Evolutionary conservation across 2,797 vertebrate species (phyloP), one percentile per base, ranked within the genome.

Genomic region (Sebastes variabilis): DNA sequence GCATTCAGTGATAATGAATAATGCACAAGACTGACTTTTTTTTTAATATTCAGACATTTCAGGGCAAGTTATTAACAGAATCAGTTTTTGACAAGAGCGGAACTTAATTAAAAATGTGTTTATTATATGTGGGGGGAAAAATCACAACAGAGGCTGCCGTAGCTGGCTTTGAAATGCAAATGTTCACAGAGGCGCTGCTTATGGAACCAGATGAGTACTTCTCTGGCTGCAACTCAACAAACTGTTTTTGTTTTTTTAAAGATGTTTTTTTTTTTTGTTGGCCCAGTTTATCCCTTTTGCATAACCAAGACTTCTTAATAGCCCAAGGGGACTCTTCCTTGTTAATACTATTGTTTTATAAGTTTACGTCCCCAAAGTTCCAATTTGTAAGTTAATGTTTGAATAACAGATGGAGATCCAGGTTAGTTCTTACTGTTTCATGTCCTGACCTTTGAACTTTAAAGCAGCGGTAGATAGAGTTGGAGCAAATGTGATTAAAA

Each of bases 101-200:
- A 92, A 92, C 85, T 90, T 93, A 92, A 95, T 95, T 94, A 94
- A 93, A 92, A 90, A 88, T 88, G 80, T 92, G 91, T 92, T 95
- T 93, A 88, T 93, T 93, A 89, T 93, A 90, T 90, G 82, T 77
- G 49, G 70, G 58, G 66, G 46, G 22, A n/a, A 78, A 75, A 79
- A 82, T 65, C 54, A 90, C 84, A 92, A 86, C 87, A 87, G 70
- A 88, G 82, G 83, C 79, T 54, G 49, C 49, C 49, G 9, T n/a
- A n/a, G 18, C 49, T 36, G 76, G 72, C 93, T 95, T 94, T 95
- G 91, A 95, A 94, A 94, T 94, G 92, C 85, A 90, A 95, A 94
- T 94, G 75, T 83, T 70, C 25, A 55, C 27, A 59, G 66, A 89
- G 73, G 58, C 52, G 13, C 71, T 74, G 11, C 49, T 84, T 82